Percentiles rank a stretch among this genome's conserved stretches.
These are phyloP conservation scores for Pseudorhombus dupliciocellatus DNA, from an alignment of 2,113 vertebrate genomes.

Conservation along the genomic window DNA sequence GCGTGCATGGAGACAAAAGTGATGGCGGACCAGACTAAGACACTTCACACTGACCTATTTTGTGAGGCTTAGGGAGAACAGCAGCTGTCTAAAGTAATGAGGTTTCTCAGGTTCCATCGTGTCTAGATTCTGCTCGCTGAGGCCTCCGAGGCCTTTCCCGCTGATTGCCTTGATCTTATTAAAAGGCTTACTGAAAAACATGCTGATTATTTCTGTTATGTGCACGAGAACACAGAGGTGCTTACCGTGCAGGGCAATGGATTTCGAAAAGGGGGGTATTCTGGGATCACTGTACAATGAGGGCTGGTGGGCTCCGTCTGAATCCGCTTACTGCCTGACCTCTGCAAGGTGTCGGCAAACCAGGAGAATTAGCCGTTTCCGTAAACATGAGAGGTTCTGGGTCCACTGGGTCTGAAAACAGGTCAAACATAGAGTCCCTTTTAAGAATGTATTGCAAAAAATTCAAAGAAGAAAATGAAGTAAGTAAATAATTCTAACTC, in stretches of 20 bases:
- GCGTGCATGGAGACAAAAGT: not conserved
- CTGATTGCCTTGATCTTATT: slow-evolving; percentile 65
- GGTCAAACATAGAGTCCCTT: not conserved
- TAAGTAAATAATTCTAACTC: too few relatives aligned
- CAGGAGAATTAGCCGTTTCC: slow-evolving; percentile 17
- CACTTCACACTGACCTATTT: slow-evolving; percentile 12
- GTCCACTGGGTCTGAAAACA: not conserved
- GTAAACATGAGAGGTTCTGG: not conserved
- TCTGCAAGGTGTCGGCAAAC: slow-evolving; percentile 54
- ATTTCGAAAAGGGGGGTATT: slow-evolving; percentile 48
- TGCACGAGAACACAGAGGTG: slow-evolving; percentile 47
- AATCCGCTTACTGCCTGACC: slow-evolving; percentile 72
- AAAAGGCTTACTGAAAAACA: slow-evolving; percentile 55
- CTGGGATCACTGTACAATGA: slow-evolving; percentile 48
- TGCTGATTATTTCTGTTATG: slow-evolving; percentile 48
- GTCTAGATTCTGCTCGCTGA: slow-evolving; percentile 17
- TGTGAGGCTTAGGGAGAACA: slow-evolving; percentile 45
- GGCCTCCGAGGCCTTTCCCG: slow-evolving; percentile 40
- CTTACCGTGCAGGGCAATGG: slow-evolving; percentile 55
- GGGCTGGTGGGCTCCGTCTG: slow-evolving; percentile 35
- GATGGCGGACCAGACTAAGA: slow-evolving; percentile 16
- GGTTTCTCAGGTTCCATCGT: slow-evolving; percentile 9
- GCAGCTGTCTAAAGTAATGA: slow-evolving; percentile 59
- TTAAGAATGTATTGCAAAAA: not conserved
- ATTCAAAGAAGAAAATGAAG: too few relatives aligned